Conservation (phyloP, 2,888 invertebrate species). For the Synergus laeviventris region DNA sequence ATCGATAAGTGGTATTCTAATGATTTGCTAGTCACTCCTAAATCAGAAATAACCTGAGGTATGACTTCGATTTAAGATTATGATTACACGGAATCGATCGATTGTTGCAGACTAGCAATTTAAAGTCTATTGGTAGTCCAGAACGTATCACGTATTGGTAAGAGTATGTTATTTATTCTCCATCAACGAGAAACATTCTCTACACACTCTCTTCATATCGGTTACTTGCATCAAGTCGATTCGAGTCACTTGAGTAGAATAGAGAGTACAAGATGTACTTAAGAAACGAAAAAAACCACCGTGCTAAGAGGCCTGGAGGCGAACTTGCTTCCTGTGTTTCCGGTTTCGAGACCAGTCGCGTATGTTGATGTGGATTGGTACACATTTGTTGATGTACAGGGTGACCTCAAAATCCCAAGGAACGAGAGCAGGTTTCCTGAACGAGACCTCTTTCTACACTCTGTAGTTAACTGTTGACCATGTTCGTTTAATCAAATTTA, state of each 20-base stretch:
- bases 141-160: constrained; percentile 8
- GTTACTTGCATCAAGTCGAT: constrained; percentile 24
- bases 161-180: constrained; percentile 34
- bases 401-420: constrained; percentile 37
- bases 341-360: constrained; percentile 52
- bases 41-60: constrained; percentile 7
- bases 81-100: constrained; percentile 21
- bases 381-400: constrained; percentile 36
- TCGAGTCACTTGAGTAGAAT: constrained; percentile 36
- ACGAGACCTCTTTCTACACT: constrained; percentile 30
- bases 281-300: constrained; percentile 4
- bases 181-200: constrained; percentile 19
- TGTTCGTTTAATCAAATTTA: not conserved
- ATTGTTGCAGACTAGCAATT: constrained; percentile 23
- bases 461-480: not conserved
- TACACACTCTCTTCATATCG: constrained; percentile 26
- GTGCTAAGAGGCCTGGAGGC: constrained; percentile 49
- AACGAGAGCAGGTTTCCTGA: constrained; percentile 30
- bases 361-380: constrained; percentile 28
- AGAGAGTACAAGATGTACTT: constrained; percentile 39
- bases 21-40: constrained; percentile 14
- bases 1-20: not conserved
- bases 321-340: constrained; percentile 58
- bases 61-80: constrained; percentile 30
- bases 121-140: constrained; percentile 10